Conservation (phyloP, 1,140 invertebrate species). For the Drosophila paulistorum region DNA sequence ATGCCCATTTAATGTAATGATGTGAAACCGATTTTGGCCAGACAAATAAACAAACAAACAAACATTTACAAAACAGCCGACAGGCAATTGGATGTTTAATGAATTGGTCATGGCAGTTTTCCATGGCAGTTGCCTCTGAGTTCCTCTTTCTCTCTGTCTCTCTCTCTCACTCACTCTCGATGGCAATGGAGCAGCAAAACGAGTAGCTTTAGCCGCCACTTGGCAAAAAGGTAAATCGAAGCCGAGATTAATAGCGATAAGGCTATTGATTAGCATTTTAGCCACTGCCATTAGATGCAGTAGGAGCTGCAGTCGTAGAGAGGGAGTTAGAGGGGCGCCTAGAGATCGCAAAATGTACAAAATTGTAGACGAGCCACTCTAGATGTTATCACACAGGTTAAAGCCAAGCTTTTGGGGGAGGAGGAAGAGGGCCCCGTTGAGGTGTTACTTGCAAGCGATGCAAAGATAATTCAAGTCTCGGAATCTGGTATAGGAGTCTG, state of each 20-base stretch:
- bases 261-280: constrained; percentile 77
- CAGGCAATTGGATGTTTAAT: constrained; percentile 75
- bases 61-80: constrained; percentile 76
- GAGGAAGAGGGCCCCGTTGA: constrained; percentile 34
- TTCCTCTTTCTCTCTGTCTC: neutral
- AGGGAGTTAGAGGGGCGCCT: neutral
- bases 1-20: constrained; percentile 70
- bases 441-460: constrained; percentile 75
- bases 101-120: constrained; percentile 49
- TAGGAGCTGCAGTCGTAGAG: neutral
- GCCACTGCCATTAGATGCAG: constrained; percentile 59
- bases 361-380: constrained; percentile 56
- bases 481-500: constrained; percentile 2
- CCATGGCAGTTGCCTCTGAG: constrained; percentile 9
- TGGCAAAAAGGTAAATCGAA: constrained; percentile 73
- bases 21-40: constrained; percentile 41
- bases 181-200: constrained; percentile 53
- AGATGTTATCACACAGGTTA: constrained; percentile 56
- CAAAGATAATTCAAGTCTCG: constrained; percentile 64
- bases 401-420: constrained; percentile 3
- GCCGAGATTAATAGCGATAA: constrained; percentile 81
- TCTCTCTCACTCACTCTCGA: no score
- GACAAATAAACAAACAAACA: constrained; percentile 24
- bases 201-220: constrained; percentile 68
- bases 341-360: constrained; percentile 17